These are phyloP conservation scores for Tipula helvola DNA, from an alignment of 2,888 invertebrate genomes.

Conservation along the genomic window DNA sequence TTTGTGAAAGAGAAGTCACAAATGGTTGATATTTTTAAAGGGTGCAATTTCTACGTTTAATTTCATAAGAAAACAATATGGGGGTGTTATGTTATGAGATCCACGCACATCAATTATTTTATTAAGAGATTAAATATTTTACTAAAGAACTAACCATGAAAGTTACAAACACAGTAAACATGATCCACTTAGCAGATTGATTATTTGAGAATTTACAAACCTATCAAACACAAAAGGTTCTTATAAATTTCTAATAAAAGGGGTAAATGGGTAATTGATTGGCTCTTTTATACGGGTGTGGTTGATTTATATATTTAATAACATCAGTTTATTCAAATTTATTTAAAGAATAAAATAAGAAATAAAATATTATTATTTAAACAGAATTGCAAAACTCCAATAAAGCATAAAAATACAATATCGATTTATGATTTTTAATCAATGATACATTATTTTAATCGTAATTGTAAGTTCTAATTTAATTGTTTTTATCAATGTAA, in stretches of 20 bases:
- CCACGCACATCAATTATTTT: not conserved
- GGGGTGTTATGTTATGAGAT: not conserved
- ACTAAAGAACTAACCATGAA: too few species aligned
- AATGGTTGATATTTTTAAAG: not conserved
- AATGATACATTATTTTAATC: not conserved
- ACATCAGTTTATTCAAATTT: not conserved
- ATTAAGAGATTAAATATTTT: not conserved
- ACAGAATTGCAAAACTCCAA: not conserved
- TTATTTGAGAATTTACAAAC: not conserved
- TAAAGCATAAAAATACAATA: not conserved
- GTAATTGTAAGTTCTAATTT: not conserved
- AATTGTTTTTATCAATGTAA: not conserved
- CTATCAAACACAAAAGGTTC: not conserved
- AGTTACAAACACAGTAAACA: too few species aligned
- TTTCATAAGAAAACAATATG: not conserved
- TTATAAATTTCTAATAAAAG: not conserved
- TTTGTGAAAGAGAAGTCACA: not conserved
- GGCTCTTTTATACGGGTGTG: not conserved
- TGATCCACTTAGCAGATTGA: not conserved
- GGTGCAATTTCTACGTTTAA: not conserved
- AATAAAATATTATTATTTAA: not conserved
- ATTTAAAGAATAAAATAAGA: not conserved
- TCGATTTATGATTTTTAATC: not conserved
- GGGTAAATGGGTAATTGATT: not conserved
- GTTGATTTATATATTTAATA: not conserved